A percentile compares a stretch with the other conserved stretches of the same genome.
Conservation (phyloP, 2,113 vertebrate species). For the Anthoscopus minutus region DNA sequence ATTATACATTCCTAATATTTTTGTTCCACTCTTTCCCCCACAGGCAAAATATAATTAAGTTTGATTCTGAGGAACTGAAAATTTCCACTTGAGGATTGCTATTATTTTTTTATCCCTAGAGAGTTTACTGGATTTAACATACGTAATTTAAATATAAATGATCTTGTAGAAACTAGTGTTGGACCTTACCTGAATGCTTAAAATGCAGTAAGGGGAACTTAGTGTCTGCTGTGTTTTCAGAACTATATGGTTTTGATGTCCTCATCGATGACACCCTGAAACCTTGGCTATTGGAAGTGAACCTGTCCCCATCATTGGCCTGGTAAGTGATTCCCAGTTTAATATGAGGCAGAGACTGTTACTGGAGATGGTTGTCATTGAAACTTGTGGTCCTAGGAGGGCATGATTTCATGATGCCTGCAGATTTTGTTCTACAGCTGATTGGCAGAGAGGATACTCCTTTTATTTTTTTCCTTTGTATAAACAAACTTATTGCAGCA, state of each 20-base stretch:
- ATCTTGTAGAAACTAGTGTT: background rate
- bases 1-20: background rate
- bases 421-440: background rate
- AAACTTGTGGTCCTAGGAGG: background rate
- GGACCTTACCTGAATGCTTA: background rate
- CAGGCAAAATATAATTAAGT: background rate
- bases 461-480: background rate
- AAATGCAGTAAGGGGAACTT: background rate
- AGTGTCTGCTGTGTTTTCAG: constrained; percentile 69
- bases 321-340: constrained; percentile 79
- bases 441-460: background rate
- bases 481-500: background rate
- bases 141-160: background rate
- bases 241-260: constrained; percentile 97
- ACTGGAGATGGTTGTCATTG: background rate
- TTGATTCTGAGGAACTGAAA: background rate
- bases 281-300: constrained; percentile 97
- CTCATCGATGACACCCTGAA: constrained; percentile 94
- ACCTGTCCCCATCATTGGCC: constrained; percentile 93
- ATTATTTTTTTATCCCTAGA: background rate
- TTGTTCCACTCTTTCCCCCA: background rate
- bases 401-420: background rate
- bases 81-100: background rate
- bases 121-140: background rate
- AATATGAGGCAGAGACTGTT: background rate